Percentiles rank a stretch among this genome's conserved stretches.
Conservation (phyloP, 23 tunicate genomes). For the Botrylloides violaceus region DNA sequence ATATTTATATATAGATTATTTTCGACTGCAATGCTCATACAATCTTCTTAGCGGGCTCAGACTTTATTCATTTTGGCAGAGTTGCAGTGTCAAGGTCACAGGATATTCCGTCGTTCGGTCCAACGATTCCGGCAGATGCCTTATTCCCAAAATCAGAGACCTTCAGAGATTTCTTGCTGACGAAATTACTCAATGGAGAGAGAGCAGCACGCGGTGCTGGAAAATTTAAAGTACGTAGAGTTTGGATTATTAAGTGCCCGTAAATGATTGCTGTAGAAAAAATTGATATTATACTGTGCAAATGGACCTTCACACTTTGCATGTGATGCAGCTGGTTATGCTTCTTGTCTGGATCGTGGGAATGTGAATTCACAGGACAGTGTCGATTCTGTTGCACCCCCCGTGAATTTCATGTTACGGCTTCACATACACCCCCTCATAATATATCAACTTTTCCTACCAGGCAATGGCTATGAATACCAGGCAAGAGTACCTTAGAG, state of each 20-base stretch:
- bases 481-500: conserved; percentile 77
- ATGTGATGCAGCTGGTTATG: no score
- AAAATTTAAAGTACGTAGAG: conserved; percentile 62
- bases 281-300: neutral
- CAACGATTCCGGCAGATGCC: conserved; percentile 75
- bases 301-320: neutral
- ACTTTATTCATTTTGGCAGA: conserved; percentile 6
- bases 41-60: neutral
- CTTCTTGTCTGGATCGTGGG: no score
- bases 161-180: conserved; percentile 86
- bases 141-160: conserved; percentile 64
- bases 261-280: no score
- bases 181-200: conserved; percentile 83
- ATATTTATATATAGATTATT: no score
- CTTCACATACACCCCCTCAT: no score
- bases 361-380: no score
- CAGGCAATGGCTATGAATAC: conserved; percentile 92
- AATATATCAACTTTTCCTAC: neutral
- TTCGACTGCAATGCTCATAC: no score
- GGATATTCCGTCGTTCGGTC: conserved; percentile 90
- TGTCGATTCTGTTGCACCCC: no score
- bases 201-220: conserved; percentile 75
- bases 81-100: conserved; percentile 71
- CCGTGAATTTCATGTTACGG: no score
- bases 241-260: no score